Percentiles rank a stretch among this genome's conserved stretches.
phyloP scores from a whole-genome alignment of 2,113 vertebrate species.

The Leucoraja erinaceus region DNA sequence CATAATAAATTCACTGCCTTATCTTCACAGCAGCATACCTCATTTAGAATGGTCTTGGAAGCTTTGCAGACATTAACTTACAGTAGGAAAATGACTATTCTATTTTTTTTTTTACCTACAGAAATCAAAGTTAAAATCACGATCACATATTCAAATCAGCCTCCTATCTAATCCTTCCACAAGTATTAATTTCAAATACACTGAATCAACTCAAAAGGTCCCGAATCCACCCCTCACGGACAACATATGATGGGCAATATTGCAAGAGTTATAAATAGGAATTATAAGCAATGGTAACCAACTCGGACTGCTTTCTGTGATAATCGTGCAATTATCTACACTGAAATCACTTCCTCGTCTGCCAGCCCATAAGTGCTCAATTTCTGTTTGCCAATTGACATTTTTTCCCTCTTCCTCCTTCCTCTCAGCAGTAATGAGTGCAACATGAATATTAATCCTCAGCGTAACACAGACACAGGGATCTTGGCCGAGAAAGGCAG shows the following conservation, averaged over 20 bases:
- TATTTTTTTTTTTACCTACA: background rate
- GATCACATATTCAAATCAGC: background rate
- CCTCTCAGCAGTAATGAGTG: background rate
- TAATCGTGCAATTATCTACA: background rate
- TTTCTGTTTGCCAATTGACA: background rate
- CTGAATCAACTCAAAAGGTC: background rate
- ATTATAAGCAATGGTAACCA: background rate
- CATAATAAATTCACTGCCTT: background rate
- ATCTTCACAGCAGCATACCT: slow-evolving; percentile 14
- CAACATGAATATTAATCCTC: background rate
- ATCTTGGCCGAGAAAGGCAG: too few relatives aligned
- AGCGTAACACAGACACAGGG: background rate
- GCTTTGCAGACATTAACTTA: background rate
- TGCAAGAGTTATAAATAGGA: background rate
- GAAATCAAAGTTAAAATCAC: background rate
- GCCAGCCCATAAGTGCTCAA: background rate
- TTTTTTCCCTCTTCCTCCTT: background rate
- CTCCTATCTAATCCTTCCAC: background rate
- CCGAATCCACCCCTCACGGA: background rate
- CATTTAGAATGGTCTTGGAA: background rate
- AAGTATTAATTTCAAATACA: background rate
- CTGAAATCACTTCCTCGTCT: background rate
- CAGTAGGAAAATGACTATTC: background rate
- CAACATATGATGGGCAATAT: background rate
- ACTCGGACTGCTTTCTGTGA: background rate